A percentile compares a stretch with the other conserved stretches of the same genome.
These are phyloP conservation scores for Cydia fagiglandana DNA, from an alignment of 1,140 invertebrate species.

Conservation along the genomic window DNA sequence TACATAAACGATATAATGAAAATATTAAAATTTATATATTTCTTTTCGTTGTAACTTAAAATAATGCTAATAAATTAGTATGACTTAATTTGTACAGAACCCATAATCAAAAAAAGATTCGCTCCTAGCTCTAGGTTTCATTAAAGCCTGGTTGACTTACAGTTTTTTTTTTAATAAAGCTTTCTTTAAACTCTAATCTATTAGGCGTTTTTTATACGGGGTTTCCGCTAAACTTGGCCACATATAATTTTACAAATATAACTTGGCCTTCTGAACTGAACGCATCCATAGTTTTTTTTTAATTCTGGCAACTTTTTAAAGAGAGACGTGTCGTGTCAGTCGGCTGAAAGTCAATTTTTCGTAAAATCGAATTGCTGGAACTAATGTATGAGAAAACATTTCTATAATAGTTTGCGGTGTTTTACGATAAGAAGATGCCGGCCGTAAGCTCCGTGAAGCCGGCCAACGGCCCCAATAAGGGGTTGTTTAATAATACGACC, in stretches of 20 bases:
- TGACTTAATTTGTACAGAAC: background rate
- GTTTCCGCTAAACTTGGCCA: background rate
- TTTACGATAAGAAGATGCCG: conserved; percentile 57
- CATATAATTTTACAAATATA: background rate
- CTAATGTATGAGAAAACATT: conserved; percentile 71
- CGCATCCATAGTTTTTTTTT: conserved; percentile 44
- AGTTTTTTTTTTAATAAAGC: background rate
- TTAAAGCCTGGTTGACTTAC: background rate
- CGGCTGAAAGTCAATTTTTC: conserved; percentile 71
- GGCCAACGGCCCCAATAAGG: conserved; percentile 56
- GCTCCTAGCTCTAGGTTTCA: background rate
- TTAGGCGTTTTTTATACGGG: background rate
- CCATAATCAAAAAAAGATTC: background rate
- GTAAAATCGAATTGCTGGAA: conserved; percentile 67
- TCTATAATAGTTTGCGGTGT: conserved; percentile 52
- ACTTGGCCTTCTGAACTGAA: conserved; percentile 33
- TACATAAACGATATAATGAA: too few species aligned
- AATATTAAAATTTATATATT: too few species aligned
- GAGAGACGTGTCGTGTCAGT: conserved; percentile 75
- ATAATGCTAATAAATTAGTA: background rate
- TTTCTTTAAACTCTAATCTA: background rate
- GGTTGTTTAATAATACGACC: conserved; percentile 80
- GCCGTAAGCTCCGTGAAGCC: conserved; percentile 49
- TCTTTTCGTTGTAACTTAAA: background rate
- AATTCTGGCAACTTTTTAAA: conserved; percentile 52